Conservation (phyloP, 2,888 invertebrate species). For the Syritta pipiens region DNA sequence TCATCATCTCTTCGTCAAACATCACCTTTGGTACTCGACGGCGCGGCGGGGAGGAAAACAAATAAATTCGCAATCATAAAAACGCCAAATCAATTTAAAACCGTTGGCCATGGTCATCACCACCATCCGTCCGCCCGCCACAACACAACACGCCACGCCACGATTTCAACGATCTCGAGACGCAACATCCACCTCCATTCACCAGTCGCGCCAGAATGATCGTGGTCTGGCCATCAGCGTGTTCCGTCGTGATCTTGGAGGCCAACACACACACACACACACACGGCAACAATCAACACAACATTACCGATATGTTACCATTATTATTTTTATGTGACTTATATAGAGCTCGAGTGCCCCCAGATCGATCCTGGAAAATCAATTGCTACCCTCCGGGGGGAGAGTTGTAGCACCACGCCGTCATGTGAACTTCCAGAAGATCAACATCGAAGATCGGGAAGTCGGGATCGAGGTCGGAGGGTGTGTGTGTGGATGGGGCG, state of each 20-base stretch:
- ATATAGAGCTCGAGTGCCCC: conserved; percentile 50
- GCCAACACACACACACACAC: not conserved
- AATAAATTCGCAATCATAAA: conserved; percentile 53
- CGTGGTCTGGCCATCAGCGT: conserved; percentile 36
- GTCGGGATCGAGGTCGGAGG: not conserved
- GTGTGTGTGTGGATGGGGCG: conserved; percentile 15
- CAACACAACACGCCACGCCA: not conserved
- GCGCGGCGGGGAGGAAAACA: conserved; percentile 26
- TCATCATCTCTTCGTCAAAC: conserved; percentile 23
- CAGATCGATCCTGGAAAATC: conserved; percentile 44
- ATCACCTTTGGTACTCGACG: conserved; percentile 13
- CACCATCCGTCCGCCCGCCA: not conserved
- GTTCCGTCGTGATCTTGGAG: conserved; percentile 27
- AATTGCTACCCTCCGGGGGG: conserved; percentile 33
- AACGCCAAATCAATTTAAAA: conserved; percentile 58
- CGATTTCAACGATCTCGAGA: conserved; percentile 15
- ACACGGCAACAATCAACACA: conserved; percentile 64
- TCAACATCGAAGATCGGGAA: conserved; percentile 29
- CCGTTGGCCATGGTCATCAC: conserved; percentile 42
- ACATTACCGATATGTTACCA: conserved; percentile 65
- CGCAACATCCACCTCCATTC: no score
- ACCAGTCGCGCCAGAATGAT: conserved; percentile 17
- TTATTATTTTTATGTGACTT: conserved; percentile 64
- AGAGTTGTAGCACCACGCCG: not conserved
- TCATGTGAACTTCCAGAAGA: conserved; percentile 22